A percentile compares a stretch with the other conserved stretches of the same genome.
phyloP scores from a whole-genome alignment of 2,888 invertebrate genomes.

The Tillus elongatus region DNA sequence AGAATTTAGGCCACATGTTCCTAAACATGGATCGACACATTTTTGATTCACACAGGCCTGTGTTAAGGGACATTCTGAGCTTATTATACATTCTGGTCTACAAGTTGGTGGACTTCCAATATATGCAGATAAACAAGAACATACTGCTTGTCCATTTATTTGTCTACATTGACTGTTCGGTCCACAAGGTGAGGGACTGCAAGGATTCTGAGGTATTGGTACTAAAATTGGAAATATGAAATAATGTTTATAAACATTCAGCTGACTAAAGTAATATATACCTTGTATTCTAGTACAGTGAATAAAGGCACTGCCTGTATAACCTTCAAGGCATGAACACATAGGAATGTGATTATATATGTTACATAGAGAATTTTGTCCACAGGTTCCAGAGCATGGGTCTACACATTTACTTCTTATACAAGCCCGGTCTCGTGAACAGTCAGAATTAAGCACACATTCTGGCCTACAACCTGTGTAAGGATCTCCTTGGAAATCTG shows the following conservation, averaged over 20 bases:
- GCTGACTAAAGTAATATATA: too few species aligned
- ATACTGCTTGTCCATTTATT: constrained; percentile 55
- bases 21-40: constrained; percentile 46
- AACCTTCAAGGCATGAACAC: constrained; percentile 55
- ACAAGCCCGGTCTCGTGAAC: constrained; percentile 43
- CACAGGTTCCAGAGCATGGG: constrained; percentile 47
- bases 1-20: constrained; percentile 45
- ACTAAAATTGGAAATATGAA: constrained; percentile 11
- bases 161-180: constrained; percentile 53
- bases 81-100: constrained; percentile 58
- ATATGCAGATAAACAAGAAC: constrained; percentile 59
- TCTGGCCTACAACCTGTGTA: constrained; percentile 51
- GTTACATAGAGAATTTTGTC: constrained; percentile 45
- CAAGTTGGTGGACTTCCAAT: constrained; percentile 62
- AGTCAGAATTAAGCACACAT: constrained; percentile 45
- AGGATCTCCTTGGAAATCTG: constrained; percentile 44
- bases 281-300: constrained; percentile 52
- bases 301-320: constrained; percentile 62
- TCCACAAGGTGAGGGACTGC: constrained; percentile 42
- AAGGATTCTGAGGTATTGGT: constrained; percentile 44
- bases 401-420: constrained; percentile 47
- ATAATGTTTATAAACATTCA: too few species aligned
- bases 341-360: constrained; percentile 49
- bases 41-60: constrained; percentile 46
- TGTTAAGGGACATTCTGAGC: constrained; percentile 39